phyloP scores from a whole-genome alignment of 2,113 vertebrate genomes.

The Australoheros scitulus region DNA sequence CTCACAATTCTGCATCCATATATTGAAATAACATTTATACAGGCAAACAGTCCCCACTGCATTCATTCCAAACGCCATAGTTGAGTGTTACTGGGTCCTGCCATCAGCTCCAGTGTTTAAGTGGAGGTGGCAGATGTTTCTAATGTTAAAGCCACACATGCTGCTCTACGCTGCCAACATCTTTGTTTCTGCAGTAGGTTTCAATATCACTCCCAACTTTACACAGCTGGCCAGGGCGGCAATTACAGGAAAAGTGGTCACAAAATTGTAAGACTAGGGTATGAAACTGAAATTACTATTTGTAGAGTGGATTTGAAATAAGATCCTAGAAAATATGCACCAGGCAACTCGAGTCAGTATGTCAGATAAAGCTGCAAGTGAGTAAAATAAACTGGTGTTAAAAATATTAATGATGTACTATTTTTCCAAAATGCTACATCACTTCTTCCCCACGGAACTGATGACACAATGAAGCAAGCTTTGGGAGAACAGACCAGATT shows the following conservation, averaged over 20 bases:
- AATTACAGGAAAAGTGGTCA: slow-evolving; percentile 49
- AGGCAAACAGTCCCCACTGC: slow-evolving; percentile 53
- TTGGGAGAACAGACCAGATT: background rate
- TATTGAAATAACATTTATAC: slow-evolving; percentile 69
- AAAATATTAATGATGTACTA: background rate
- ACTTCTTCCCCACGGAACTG: background rate
- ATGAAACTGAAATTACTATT: slow-evolving; percentile 49
- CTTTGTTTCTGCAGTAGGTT: slow-evolving; percentile 31
- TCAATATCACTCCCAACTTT: slow-evolving; percentile 54
- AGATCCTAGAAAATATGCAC: slow-evolving; percentile 18
- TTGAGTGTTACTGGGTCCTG: slow-evolving; percentile 38
- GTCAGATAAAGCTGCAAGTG: slow-evolving; percentile 6
- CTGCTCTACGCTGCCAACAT: slow-evolving; percentile 41
- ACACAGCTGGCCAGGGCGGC: slow-evolving; percentile 60
- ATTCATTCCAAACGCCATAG: slow-evolving; percentile 49
- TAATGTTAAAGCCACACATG: slow-evolving; percentile 64
- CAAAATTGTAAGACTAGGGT: slow-evolving; percentile 28
- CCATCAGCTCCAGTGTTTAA: slow-evolving; percentile 41
- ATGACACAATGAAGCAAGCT: background rate
- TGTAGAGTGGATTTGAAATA: slow-evolving; percentile 40
- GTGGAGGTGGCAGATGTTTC: slow-evolving; percentile 68
- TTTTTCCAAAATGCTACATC: background rate
- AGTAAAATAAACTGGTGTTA: slow-evolving; percentile 10
- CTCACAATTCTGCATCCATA: slow-evolving; percentile 38
- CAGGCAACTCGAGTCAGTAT: background rate